phyloP scores from a whole-genome alignment of 2,797 vertebrate genomes.

The Platalea minor region DNA sequence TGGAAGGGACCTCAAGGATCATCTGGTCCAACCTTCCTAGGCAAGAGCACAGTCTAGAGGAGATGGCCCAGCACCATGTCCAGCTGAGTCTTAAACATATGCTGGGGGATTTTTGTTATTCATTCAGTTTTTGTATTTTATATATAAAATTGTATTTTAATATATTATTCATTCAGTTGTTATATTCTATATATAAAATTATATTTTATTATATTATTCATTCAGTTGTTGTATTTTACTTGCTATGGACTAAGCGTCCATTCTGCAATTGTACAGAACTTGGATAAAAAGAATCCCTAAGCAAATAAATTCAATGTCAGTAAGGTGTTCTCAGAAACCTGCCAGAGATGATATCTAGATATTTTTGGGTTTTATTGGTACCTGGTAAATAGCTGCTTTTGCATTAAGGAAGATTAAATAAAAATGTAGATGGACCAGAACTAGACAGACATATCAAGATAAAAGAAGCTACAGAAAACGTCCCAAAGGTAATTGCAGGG shows the following conservation, averaged over 20 bases:
- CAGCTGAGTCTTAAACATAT: not conserved
- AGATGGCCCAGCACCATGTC: too few relatives aligned
- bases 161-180: not conserved
- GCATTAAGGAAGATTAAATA: not conserved
- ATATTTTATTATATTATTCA: not conserved
- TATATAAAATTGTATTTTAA: not conserved
- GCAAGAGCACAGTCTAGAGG: too few relatives aligned
- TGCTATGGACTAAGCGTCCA: not conserved
- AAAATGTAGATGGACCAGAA: not conserved
- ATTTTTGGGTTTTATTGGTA: not conserved
- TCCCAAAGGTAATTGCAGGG: not conserved
- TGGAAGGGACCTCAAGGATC: too few relatives aligned
- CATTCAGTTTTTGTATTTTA: not conserved
- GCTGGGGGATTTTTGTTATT: not conserved
- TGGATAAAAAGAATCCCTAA: not conserved
- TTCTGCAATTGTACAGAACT: not conserved
- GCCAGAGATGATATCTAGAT: not conserved
- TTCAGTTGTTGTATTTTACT: not conserved
- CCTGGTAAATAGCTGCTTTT: not conserved
- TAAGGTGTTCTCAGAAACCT: not conserved
- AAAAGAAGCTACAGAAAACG: not conserved
- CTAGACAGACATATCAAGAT: not conserved
- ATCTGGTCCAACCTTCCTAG: too few relatives aligned
- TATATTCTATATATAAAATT: not conserved
- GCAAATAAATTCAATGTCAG: not conserved